phyloP scores from a whole-genome alignment of 2,888 invertebrate species.

The Rhagophthalmus giganteus region DNA sequence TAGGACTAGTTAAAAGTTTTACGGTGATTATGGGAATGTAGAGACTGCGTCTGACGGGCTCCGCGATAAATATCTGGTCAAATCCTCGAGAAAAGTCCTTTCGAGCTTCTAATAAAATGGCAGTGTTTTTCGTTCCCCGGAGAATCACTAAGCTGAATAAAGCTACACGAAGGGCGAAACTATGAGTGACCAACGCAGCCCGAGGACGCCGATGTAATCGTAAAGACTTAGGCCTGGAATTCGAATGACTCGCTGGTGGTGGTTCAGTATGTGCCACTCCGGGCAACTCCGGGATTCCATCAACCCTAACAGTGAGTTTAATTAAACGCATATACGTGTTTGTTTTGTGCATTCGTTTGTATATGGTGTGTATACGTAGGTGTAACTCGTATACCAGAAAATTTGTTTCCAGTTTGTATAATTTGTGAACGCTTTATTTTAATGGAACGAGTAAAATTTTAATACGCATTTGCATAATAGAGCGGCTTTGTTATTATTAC shows the following conservation, averaged over 20 bases:
- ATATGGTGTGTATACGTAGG: neutral
- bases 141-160: slow-evolving; percentile 8
- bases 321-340: slow-evolving; percentile 15
- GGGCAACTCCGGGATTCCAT: slow-evolving; percentile 56
- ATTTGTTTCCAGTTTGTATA: neutral
- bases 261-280: slow-evolving; percentile 65
- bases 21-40: no score
- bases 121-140: slow-evolving; percentile 11
- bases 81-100: slow-evolving; percentile 3
- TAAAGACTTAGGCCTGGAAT: slow-evolving; percentile 21
- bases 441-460: neutral
- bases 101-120: slow-evolving; percentile 13
- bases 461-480: neutral
- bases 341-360: neutral
- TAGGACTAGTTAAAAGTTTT: no score
- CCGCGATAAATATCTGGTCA: slow-evolving; percentile 1
- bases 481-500: no score
- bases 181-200: slow-evolving; percentile 19
- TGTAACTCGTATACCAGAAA: neutral
- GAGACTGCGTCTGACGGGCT: no score
- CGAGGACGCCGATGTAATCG: slow-evolving; percentile 13
- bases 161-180: slow-evolving; percentile 7
- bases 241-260: slow-evolving; percentile 68
- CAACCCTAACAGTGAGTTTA: slow-evolving; percentile 44
- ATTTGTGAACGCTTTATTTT: neutral